Evolutionary conservation across 2,113 vertebrate genomes (phyloP), one percentile per base, ranked within the genome.

Genomic region (Struthio camelus): DNA sequence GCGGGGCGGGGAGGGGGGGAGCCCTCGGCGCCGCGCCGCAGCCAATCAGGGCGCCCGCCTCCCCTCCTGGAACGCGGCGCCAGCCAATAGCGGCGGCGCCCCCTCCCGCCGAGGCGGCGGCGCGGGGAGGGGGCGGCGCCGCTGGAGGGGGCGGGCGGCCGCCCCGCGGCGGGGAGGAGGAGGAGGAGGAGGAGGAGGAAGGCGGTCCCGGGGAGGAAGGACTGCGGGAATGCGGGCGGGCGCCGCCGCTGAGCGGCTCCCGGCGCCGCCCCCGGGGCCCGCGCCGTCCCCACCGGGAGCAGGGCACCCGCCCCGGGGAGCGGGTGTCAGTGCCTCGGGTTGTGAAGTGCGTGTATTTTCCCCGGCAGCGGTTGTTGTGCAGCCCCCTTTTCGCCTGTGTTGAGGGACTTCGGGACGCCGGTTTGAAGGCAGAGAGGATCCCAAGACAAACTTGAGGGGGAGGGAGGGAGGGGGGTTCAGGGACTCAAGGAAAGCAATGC

Each of bases 211-310:
- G 46, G 8, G 84, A 87, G 70, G 91, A 76, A 97, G 91, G 92
- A 94, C 96, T 96, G 97, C 85, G 97, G 97, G 98, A 97, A 97
- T 90, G 95, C 79, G 56, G 80, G 62, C 4, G 62, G 85, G 50
- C 80, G 14, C 18, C 34, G 4, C 61, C 56, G 56, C 73, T 48
- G 84, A 27, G 84, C 73, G 56, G 78, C 46, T 73, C 53, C 27
- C 27, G 61, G 84, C 42, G 13, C 32, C 11, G 61, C 67, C 51
- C 6, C 23, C 28, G 84, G 54, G 15, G 20, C 34, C 62, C 44
- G 51, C 71, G 80, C 81, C 44, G 65, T 27, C 72, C 59, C 38
- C 19, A 58, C 42, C 22, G 34, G 38, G 48, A 59, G n/a, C 34
- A 14, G 69, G 75, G 65, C 25, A 44, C 42, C 53, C 58, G 40